phyloP scores from a whole-genome alignment of 2,797 vertebrate species.

The Danio tinwini region DNA sequence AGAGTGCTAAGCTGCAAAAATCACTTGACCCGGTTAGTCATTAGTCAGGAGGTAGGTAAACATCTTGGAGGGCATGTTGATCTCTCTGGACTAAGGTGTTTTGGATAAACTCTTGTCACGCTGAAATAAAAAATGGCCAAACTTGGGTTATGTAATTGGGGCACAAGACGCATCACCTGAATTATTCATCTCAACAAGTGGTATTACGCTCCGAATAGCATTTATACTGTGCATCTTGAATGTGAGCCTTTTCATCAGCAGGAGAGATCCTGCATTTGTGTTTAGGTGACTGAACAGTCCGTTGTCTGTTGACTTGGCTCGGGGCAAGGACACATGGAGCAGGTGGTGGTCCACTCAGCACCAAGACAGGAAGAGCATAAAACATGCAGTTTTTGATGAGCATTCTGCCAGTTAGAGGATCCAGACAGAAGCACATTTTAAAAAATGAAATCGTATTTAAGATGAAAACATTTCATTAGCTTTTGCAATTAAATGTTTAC shows the following conservation, averaged over 20 bases:
- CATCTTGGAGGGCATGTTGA: conserved; percentile 1
- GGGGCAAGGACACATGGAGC: conserved; percentile 59
- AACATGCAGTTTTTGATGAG: conserved; percentile 54
- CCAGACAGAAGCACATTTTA: conserved; percentile 30
- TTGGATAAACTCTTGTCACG: neutral
- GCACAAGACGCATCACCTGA: neutral
- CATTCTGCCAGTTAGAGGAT: conserved; percentile 43
- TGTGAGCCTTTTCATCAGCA: conserved; percentile 3
- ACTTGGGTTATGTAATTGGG: neutral
- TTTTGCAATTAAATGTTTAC: too few relatives aligned
- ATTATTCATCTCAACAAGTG: neutral
- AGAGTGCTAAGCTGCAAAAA: conserved; percentile 30
- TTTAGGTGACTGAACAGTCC: conserved; percentile 52
- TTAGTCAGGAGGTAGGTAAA: conserved; percentile 28
- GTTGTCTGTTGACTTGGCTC: conserved; percentile 60
- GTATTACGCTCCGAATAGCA: conserved; percentile 9
- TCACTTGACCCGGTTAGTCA: conserved; percentile 22
- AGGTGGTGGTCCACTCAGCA: conserved; percentile 58
- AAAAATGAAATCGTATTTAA: conserved; percentile 47
- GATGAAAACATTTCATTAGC: neutral
- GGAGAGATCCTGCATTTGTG: conserved; percentile 33
- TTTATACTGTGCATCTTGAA: conserved; percentile 50
- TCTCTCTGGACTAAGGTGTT: conserved; percentile 10
- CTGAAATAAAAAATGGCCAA: neutral
- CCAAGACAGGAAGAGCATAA: conserved; percentile 57